Conservation (phyloP, 2,113 vertebrate genomes). For the Rattus rattus region DNA sequence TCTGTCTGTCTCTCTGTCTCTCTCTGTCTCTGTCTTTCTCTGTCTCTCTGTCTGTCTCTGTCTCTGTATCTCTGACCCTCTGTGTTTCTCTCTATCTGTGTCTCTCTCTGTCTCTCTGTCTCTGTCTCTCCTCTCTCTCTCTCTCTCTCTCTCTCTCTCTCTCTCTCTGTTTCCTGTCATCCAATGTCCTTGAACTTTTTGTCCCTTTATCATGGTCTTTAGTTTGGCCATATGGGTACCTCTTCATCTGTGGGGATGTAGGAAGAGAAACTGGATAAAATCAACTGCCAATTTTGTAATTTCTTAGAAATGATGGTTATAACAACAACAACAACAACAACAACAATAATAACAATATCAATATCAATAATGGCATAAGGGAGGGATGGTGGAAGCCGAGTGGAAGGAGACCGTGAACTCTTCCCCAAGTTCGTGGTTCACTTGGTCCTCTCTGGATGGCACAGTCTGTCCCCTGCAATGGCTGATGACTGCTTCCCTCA, state of each 20-base stretch:
- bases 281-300: rapidly evolving
- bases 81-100: too few species aligned
- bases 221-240: background rate
- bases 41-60: too few species aligned
- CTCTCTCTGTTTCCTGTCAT: too few species aligned
- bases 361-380: too few species aligned
- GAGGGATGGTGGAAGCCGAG: background rate
- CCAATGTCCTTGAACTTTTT: rapidly evolving
- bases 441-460: background rate
- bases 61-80: too few species aligned
- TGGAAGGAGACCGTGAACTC: rapidly evolving
- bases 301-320: background rate
- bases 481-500: background rate
- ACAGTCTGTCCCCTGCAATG: rapidly evolving
- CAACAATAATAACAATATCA: too few species aligned
- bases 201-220: rapidly evolving
- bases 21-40: too few species aligned
- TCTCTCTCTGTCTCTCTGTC: too few species aligned
- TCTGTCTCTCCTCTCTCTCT: too few species aligned
- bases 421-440: rapidly evolving
- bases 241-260: background rate
- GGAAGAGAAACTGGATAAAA: background rate
- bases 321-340: background rate
- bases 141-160: too few species aligned
- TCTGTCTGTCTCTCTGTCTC: too few species aligned